These are phyloP conservation scores for Meloidogyne floridensis DNA, from an alignment of 1,140 invertebrate species.

Conservation along the genomic window DNA sequence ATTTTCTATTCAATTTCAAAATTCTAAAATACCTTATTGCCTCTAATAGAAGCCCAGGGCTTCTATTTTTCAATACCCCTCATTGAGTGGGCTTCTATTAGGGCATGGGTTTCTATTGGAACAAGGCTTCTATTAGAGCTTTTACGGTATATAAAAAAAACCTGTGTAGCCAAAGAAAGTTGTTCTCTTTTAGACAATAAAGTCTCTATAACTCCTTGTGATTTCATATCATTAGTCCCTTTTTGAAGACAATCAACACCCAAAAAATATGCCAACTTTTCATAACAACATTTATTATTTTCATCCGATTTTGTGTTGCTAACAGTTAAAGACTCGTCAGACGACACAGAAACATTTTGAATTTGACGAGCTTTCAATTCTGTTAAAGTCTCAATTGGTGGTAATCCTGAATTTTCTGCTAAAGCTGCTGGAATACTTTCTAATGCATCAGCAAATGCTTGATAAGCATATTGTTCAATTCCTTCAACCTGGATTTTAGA, in stretches of 20 bases:
- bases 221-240: constrained; percentile 88
- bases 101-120: no score
- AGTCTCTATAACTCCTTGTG: constrained; percentile 93
- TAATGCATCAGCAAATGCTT: constrained; percentile 90
- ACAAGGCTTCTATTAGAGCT: no score
- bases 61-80: no score
- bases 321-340: background rate
- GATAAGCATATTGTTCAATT: constrained; percentile 94
- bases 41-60: no score
- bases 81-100: no score
- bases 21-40: no score
- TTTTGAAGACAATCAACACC: constrained; percentile 92
- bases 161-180: constrained; percentile 84
- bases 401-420: constrained; percentile 92
- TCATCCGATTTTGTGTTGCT: background rate
- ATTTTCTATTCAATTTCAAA: no score
- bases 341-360: constrained; percentile 77
- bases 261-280: constrained; percentile 66
- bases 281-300: background rate
- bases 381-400: constrained; percentile 86
- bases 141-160: constrained; percentile 23
- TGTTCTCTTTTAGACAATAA: constrained; percentile 96
- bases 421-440: constrained; percentile 91
- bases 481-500: constrained; percentile 75
- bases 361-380: constrained; percentile 88